Conservation (phyloP, 2,113 vertebrate genomes). For the Python bivittatus region DNA sequence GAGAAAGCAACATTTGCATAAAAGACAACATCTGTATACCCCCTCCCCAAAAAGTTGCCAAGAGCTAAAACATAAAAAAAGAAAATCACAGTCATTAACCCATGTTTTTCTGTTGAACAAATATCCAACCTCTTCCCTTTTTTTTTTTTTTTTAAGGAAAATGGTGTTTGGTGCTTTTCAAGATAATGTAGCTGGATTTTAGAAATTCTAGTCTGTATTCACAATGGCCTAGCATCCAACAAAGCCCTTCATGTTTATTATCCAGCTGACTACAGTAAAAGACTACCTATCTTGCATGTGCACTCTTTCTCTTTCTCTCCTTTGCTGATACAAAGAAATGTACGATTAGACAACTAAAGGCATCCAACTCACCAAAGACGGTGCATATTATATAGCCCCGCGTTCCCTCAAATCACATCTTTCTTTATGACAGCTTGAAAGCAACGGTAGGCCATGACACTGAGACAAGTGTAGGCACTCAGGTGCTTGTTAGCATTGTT, state of each 20-base stretch:
- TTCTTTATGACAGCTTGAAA: conserved; percentile 45
- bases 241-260: not conserved
- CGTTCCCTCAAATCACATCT: not conserved
- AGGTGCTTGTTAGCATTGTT: conserved; percentile 48
- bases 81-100: not conserved
- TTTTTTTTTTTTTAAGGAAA: not conserved
- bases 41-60: not conserved
- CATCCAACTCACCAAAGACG: not conserved
- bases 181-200: not conserved
- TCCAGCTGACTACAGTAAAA: conserved; percentile 30
- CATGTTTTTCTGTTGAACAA: not conserved
- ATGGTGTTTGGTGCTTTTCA: no score
- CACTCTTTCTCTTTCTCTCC: not conserved
- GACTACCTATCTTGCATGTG: conserved; percentile 13
- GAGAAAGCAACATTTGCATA: not conserved
- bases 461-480: not conserved
- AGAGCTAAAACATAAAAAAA: not conserved
- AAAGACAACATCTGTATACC: not conserved
- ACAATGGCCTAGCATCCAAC: not conserved
- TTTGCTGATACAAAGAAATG: conserved; percentile 18
- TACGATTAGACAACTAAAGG: conserved; percentile 38
- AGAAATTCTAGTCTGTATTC: not conserved
- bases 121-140: not conserved
- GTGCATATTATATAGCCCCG: not conserved
- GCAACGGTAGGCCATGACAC: conserved; percentile 11